Evolutionary conservation across 2,113 vertebrate species (phyloP).

Genomic region (Brachyhypopomus occidentalis): DNA sequence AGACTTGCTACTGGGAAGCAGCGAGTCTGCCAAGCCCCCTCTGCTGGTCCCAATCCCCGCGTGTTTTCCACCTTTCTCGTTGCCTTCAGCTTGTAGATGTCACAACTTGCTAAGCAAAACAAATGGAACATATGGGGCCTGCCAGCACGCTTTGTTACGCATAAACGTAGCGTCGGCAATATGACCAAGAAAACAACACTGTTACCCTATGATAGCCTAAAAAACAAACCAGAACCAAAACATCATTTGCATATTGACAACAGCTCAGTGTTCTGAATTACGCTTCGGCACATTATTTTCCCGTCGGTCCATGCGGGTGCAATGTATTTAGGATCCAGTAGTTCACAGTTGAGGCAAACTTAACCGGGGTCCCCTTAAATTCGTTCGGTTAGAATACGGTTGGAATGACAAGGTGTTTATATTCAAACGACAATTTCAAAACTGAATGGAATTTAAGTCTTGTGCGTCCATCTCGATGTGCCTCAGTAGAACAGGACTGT

Average conservation of each 20-base stretch:
- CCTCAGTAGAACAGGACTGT: not conserved
- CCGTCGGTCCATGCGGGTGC: not conserved
- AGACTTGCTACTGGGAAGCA: constrained; percentile 32
- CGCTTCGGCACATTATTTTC: not conserved
- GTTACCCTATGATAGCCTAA: too few species aligned
- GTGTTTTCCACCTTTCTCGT: constrained; percentile 4
- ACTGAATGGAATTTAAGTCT: not conserved
- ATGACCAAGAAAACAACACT: not conserved
- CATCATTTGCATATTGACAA: too few species aligned
- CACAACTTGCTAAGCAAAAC: constrained; percentile 7
- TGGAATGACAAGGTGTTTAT: not conserved
- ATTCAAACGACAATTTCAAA: not conserved
- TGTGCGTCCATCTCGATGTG: not conserved
- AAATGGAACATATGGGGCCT: constrained; percentile 27
- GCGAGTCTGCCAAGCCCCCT: constrained; percentile 13
- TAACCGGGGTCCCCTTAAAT: not conserved
- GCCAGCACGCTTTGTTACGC: not conserved
- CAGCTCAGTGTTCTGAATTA: too few species aligned
- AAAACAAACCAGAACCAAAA: too few species aligned
- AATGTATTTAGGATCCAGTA: not conserved
- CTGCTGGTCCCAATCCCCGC: not conserved
- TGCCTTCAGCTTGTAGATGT: constrained; percentile 29
- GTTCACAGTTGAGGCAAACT: not conserved
- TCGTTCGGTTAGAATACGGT: not conserved
- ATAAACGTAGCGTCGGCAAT: too few species aligned